Conservation (phyloP, 2,888 invertebrate genomes). For the Cenopis cana region DNA sequence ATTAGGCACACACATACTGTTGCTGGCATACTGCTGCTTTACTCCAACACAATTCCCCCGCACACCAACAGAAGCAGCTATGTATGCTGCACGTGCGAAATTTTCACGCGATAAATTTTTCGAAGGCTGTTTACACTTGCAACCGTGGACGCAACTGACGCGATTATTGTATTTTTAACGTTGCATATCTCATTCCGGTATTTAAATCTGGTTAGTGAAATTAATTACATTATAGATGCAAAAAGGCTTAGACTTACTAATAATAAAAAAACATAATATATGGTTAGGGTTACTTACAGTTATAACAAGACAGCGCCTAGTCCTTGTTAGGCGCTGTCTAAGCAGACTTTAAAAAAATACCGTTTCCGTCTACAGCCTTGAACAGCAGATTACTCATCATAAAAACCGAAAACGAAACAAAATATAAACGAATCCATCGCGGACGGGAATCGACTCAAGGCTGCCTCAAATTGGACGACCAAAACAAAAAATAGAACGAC, state of each 20-base stretch:
- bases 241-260: background rate
- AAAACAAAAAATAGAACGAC: constrained; percentile 20
- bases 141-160: constrained; percentile 58
- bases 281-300: background rate
- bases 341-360: constrained; percentile 8
- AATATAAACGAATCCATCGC: constrained; percentile 30
- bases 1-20: constrained; percentile 69
- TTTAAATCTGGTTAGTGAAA: constrained; percentile 59
- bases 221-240: constrained; percentile 19
- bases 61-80: constrained; percentile 59
- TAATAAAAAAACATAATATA: background rate
- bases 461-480: constrained; percentile 10
- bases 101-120: constrained; percentile 51
- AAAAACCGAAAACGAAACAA: constrained; percentile 25
- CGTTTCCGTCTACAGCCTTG: constrained; percentile 10
- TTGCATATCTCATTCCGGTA: constrained; percentile 68
- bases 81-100: constrained; percentile 54
- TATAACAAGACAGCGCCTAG: background rate
- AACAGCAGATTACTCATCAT: constrained; percentile 18
- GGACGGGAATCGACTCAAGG: constrained; percentile 37
- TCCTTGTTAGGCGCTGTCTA: background rate
- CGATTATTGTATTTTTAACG: constrained; percentile 74
- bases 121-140: constrained; percentile 49
- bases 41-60: constrained; percentile 53
- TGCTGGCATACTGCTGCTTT: constrained; percentile 62